phyloP scores from a whole-genome alignment of 1,140 invertebrate genomes.

The Chrysopa pallens region DNA sequence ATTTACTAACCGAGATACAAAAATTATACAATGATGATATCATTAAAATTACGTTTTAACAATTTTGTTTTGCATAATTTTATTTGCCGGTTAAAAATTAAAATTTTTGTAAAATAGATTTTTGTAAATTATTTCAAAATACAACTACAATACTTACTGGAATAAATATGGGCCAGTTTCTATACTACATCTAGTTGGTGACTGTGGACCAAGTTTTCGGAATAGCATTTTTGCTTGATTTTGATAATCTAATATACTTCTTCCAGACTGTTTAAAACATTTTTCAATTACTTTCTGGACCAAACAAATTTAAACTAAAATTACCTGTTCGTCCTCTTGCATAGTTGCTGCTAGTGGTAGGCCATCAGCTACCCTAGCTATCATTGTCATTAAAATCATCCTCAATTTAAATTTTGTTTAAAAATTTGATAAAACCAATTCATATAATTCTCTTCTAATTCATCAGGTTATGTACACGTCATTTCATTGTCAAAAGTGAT shows the following conservation, averaged over 20 bases:
- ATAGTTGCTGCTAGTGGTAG: slow-evolving; percentile 90
- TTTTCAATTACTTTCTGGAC: background rate
- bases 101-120: no score
- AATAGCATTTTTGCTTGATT: slow-evolving; percentile 99
- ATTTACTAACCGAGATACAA: no score
- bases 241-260: slow-evolving; percentile 90
- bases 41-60: no score
- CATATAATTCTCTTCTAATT: no score
- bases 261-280: slow-evolving; percentile 48
- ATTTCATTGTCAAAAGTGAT: no score
- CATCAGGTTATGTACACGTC: no score
- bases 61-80: background rate
- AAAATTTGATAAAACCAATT: background rate
- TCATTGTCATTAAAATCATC: slow-evolving; percentile 96
- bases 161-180: slow-evolving; percentile 94
- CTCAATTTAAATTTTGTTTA: slow-evolving; percentile 16
- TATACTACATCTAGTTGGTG: slow-evolving; percentile 81
- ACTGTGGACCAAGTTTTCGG: slow-evolving; percentile 73
- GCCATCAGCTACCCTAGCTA: slow-evolving; percentile 86
- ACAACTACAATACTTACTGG: slow-evolving; percentile 58
- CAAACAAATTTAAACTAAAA: slow-evolving; percentile 5
- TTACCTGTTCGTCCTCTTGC: slow-evolving; percentile 95
- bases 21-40: background rate
- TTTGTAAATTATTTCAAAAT: no score
- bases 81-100: background rate